Conservation (phyloP, 2,797 vertebrate species). For the Cirrhinus mrigala region DNA sequence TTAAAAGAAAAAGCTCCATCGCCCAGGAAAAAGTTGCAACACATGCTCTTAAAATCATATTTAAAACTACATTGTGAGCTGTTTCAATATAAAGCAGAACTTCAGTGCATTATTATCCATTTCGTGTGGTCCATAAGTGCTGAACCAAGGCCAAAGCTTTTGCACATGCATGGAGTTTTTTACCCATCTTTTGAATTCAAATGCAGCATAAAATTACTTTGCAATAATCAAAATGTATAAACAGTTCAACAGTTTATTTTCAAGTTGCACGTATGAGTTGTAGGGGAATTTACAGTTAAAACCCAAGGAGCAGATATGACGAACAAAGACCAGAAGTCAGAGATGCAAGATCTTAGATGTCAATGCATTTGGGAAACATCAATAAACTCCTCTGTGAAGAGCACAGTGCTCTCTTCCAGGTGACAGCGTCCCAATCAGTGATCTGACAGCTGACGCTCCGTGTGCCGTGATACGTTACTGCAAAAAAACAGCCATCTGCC, state of each 20-base stretch:
- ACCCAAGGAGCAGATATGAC: too few species aligned
- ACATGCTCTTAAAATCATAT: neutral
- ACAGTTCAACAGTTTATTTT: neutral
- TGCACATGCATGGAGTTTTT: neutral
- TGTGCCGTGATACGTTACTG: constrained; percentile 29
- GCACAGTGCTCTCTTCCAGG: neutral
- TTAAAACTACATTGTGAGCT: neutral
- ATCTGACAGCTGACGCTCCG: neutral
- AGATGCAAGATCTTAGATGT: neutral
- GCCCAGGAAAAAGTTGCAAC: too few species aligned
- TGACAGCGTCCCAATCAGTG: constrained; percentile 22
- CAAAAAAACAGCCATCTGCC: constrained; percentile 59
- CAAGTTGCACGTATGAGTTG: neutral
- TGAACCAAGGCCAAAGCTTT: too few species aligned
- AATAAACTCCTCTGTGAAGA: neutral
- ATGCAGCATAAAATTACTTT: neutral
- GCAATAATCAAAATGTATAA: neutral
- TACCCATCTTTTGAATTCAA: neutral
- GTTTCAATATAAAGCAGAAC: neutral
- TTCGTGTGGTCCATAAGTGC: neutral
- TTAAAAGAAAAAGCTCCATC: neutral
- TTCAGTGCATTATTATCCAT: neutral
- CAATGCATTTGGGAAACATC: neutral
- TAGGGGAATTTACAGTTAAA: too few species aligned
- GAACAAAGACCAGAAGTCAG: too few species aligned